A percentile compares a stretch with the other conserved stretches of the same genome.
Conservation (phyloP, 2,113 vertebrate species). For the Sinocyclocheilus grahami region DNA sequence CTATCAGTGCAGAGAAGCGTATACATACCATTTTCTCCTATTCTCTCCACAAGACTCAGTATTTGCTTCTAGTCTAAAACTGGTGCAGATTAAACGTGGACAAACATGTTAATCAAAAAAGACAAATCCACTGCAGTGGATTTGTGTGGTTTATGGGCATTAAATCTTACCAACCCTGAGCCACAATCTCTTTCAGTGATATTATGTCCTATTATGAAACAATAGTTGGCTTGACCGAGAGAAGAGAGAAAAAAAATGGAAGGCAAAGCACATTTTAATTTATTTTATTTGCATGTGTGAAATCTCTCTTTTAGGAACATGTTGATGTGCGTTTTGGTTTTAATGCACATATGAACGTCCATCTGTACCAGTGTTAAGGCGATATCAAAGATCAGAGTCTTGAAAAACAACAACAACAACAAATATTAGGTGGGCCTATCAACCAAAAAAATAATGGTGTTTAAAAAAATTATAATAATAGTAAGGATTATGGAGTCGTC, state of each 20-base stretch:
- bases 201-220: neutral
- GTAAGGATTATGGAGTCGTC: no score
- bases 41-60: neutral
- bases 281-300: neutral
- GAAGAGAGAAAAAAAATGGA: neutral
- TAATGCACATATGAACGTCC: neutral
- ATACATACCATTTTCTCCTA: no score
- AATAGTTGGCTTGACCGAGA: neutral
- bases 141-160: conserved; percentile 49
- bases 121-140: conserved; percentile 43
- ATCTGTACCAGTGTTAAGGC: neutral
- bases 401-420: neutral
- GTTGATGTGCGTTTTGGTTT: neutral
- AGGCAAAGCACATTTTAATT: neutral
- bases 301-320: neutral
- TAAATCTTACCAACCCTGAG: neutral
- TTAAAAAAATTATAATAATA: neutral
- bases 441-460: neutral
- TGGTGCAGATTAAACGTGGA: conserved; percentile 54
- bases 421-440: neutral
- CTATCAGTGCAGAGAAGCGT: neutral
- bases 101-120: conserved; percentile 60
- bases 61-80: conserved; percentile 41
- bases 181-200: conserved; percentile 4
- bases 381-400: neutral